Evolutionary conservation across 2,113 vertebrate genomes (phyloP).

Genomic region (Megaptera novaeangliae): DNA sequence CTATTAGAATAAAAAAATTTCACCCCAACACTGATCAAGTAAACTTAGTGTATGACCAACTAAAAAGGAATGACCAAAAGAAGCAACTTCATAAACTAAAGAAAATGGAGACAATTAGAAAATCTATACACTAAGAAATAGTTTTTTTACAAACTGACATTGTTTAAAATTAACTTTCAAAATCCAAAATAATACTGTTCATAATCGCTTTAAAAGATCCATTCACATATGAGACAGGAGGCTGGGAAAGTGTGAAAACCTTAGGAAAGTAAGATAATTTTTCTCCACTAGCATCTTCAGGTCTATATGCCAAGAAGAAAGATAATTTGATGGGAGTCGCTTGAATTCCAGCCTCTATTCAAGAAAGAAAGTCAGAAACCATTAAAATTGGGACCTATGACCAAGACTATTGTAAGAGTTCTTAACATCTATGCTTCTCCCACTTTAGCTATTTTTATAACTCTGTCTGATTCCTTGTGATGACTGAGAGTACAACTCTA

Average conservation of each 20-base stretch:
- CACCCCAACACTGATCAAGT: neutral
- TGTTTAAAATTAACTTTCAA: constrained; percentile 35
- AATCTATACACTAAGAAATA: neutral
- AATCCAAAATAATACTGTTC: neutral
- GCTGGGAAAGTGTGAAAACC: neutral
- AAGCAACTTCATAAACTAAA: neutral
- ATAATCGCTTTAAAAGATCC: neutral
- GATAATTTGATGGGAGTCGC: neutral
- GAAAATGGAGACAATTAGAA: neutral
- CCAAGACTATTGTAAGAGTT: neutral
- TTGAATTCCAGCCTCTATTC: neutral
- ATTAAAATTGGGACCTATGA: neutral
- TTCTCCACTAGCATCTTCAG: neutral
- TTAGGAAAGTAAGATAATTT: neutral
- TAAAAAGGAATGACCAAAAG: neutral
- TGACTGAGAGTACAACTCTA: neutral
- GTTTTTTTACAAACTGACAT: neutral
- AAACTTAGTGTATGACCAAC: neutral
- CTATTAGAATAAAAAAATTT: constrained; percentile 26
- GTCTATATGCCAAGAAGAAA: neutral
- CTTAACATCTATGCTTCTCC: neutral
- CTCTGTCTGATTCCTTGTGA: neutral
- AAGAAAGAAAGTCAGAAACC: neutral
- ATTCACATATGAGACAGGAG: neutral
- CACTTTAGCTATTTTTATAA: neutral